Evolutionary conservation across 2,113 vertebrate species (phyloP).

Genomic region (Puma concolor): DNA sequence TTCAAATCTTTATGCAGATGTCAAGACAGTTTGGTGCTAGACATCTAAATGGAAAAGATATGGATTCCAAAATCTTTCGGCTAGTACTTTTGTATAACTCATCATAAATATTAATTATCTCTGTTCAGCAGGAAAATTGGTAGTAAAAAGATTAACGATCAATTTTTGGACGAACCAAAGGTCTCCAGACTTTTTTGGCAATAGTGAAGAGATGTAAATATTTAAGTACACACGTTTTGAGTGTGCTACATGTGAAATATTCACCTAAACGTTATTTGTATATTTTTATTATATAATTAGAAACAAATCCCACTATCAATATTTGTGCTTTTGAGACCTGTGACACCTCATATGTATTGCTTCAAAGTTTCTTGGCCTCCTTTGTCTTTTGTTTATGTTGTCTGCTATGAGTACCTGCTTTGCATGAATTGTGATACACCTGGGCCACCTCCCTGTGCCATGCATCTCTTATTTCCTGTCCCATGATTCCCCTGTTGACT

Average conservation of each 20-base stretch:
- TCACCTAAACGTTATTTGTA: constrained; percentile 8
- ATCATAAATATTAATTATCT: neutral
- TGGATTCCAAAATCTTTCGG: constrained; percentile 5
- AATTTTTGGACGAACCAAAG: neutral
- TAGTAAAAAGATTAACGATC: neutral
- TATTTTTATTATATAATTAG: neutral
- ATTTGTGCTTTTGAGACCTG: neutral
- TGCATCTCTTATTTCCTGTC: neutral
- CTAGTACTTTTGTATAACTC: neutral
- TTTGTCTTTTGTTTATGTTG: neutral
- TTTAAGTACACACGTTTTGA: constrained; percentile 38
- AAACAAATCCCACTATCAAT: neutral
- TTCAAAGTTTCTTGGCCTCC: neutral
- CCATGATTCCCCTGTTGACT: neutral
- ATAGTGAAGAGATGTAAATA: neutral
- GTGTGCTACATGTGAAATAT: neutral
- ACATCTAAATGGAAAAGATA: neutral
- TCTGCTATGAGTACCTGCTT: neutral
- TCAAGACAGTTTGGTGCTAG: constrained; percentile 44
- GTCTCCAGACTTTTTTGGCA: neutral
- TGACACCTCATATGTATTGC: neutral
- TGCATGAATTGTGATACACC: neutral
- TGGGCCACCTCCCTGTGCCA: neutral
- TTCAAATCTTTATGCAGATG: constrained; percentile 14
- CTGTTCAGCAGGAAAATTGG: neutral